Evolutionary conservation across 2,113 vertebrate species (phyloP).

Genomic region (Condylura cristata): DNA sequence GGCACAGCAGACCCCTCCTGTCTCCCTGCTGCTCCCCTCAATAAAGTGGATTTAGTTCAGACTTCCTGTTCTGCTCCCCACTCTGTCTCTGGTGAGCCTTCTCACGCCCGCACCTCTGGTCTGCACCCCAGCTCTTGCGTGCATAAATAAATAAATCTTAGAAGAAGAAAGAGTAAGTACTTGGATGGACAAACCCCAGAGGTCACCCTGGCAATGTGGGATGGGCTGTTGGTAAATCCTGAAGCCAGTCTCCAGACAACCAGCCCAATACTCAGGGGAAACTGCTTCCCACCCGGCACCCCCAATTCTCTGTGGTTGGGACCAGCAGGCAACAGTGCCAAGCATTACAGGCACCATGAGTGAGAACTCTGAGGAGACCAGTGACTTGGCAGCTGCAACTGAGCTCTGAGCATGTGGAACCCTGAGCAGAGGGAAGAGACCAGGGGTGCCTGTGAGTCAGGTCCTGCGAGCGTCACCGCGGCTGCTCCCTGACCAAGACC

Average conservation of each 20-base stretch:
- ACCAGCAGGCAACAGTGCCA: background rate
- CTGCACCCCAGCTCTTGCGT: too few species aligned
- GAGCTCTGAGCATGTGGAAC: background rate
- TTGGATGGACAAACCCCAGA: slow-evolving; percentile 18
- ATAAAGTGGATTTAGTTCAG: too few species aligned
- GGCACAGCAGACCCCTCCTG: too few species aligned
- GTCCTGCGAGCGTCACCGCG: too few species aligned
- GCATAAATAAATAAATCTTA: too few species aligned
- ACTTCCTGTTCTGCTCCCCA: too few species aligned
- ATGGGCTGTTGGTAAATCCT: slow-evolving; percentile 37
- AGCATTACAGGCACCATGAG: background rate
- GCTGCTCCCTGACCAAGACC: too few species aligned
- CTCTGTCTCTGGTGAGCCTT: too few species aligned
- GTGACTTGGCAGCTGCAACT: slow-evolving; percentile 16
- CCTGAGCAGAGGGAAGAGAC: background rate
- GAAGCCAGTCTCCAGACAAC: slow-evolving; percentile 18
- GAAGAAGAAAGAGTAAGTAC: background rate
- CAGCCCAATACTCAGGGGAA: background rate
- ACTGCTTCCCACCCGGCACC: background rate
- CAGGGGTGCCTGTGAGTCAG: background rate
- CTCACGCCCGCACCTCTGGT: too few species aligned
- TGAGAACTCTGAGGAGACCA: slow-evolving; percentile 56
- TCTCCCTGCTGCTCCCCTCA: too few species aligned
- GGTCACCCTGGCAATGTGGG: slow-evolving; percentile 4
- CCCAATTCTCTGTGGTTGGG: slow-evolving; percentile 2